Base-by-base conservation (phyloP, 2,797 vertebrate species). In the Phoebastria nigripes region DNA sequence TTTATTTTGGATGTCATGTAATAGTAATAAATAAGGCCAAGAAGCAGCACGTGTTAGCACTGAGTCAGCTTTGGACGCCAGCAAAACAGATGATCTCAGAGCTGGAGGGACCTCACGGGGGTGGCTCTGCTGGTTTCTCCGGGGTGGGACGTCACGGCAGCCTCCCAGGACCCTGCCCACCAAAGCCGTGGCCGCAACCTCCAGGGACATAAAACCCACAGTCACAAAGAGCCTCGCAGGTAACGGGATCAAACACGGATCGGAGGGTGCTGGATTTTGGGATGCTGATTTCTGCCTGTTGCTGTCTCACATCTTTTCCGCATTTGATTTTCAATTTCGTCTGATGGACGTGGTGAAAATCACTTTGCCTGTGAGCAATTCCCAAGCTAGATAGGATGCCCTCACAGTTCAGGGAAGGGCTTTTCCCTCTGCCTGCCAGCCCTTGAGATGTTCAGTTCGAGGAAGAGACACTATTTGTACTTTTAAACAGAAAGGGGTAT, bases 1-100 rank as follows among this genome's bases (percentile, higher is more conserved):
- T 88, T 96, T 81, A 19, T 79, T 91, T 88, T 94, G 95, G 91
- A 78, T 35, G 56, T 62, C 14, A 5, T 18, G 37, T 19, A 83
- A 33, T 1, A 35, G 82, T 61, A 69, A 90, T 91, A 94, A 94
- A 86, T 78, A 78, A 77, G 44, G 76, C 63, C 56, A 82, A 80
- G 79, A 15, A 82, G 82, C 71, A 61, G 72, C 88, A 93, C 20
- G 15, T 65, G 93, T 49, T 44, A 63, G 93, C 63, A 6, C 55
- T 35, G 70, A 90, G 62, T 44, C 89, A 63, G 61, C 52, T 59
- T 78, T 66, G 90, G 77, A 73, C 2, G 4, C 52, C 47, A 58
- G 74, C 39, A 90, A 61, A 87, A 80, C 4, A 39, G 46, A 87
- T 52, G 39, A 85, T 42, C 67, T 83, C 67, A 85, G 87, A 71